Evolutionary conservation across 2,888 invertebrate genomes (phyloP).

Genomic region (Dromius quadrimaculatus): DNA sequence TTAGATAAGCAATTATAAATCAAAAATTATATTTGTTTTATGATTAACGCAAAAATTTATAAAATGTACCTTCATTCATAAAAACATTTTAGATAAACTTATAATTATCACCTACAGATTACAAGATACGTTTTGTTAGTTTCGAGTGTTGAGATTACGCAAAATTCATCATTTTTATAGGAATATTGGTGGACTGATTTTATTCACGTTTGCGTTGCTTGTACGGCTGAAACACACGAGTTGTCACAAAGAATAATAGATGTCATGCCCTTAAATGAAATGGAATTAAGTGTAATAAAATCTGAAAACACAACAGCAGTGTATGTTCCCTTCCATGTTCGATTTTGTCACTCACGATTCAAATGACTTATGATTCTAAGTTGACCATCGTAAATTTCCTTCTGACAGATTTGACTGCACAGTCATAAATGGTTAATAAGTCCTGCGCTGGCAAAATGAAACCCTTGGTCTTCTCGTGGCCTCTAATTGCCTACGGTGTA

Average conservation of each 20-base stretch:
- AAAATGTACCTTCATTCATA: no score
- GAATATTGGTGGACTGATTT: no score
- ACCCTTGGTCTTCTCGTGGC: neutral
- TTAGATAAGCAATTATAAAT: no score
- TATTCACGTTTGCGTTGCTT: no score
- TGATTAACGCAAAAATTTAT: no score
- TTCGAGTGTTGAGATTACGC: no score
- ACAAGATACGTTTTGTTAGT: no score
- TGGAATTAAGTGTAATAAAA: slow-evolving; percentile 12
- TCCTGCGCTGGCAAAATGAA: slow-evolving; percentile 1
- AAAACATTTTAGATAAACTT: no score
- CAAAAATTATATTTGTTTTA: no score
- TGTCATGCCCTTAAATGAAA: slow-evolving; percentile 7
- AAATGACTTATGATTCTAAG: slow-evolving; percentile 16
- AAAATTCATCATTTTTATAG: no score
- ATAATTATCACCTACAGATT: no score
- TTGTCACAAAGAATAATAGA: neutral
- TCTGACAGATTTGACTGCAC: slow-evolving; percentile 23
- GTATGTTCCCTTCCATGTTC: slow-evolving; percentile 8
- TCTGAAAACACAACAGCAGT: slow-evolving; percentile 13
- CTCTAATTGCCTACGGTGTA: slow-evolving; percentile 25
- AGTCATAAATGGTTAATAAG: slow-evolving; percentile 32
- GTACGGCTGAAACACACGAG: no score
- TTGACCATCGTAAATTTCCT: slow-evolving; percentile 27
- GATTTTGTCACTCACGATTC: slow-evolving; percentile 21